Evolutionary conservation across 2,113 vertebrate species (phyloP).

Genomic region (Oncorhynchus kisutch): DNA sequence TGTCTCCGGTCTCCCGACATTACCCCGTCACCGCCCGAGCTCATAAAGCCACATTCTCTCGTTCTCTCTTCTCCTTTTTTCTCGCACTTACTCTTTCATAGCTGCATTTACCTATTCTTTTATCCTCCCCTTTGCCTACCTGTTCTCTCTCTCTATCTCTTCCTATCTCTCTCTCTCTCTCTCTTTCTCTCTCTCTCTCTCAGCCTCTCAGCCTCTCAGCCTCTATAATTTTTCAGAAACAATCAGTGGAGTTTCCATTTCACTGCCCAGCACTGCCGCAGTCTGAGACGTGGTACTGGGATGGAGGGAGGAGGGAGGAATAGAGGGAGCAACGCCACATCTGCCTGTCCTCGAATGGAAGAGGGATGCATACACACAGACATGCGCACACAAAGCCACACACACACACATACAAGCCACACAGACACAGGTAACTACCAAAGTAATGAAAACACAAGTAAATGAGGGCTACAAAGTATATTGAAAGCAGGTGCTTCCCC

Average conservation of each 20-base stretch:
- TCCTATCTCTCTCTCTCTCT: too few species aligned
- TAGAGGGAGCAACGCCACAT: conserved; percentile 49
- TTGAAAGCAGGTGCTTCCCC: too few species aligned
- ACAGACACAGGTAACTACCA: too few species aligned
- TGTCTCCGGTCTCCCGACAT: too few species aligned
- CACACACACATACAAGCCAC: too few species aligned
- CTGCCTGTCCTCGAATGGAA: conserved; percentile 41
- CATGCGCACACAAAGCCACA: too few species aligned
- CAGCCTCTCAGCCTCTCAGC: conserved; percentile 3
- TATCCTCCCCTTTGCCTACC: conserved; percentile 1
- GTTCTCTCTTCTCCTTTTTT: conserved; percentile 11
- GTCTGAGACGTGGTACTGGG: conserved; percentile 59
- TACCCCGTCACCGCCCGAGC: conserved; percentile 6
- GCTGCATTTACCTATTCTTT: background rate
- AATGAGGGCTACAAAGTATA: too few species aligned
- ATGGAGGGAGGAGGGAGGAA: background rate
- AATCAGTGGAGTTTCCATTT: conserved; percentile 74
- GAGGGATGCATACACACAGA: too few species aligned
- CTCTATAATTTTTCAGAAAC: conserved; percentile 70
- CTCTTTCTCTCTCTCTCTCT: too few species aligned
- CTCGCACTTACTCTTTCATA: conserved; percentile 6
- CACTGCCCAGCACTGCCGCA: conserved; percentile 68
- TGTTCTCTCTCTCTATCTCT: conserved; percentile 1
- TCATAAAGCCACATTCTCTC: conserved; percentile 28
- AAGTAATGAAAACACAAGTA: too few species aligned